Evolutionary conservation across 2,888 invertebrate genomes (phyloP).

Genomic region (Yponomeuta cagnagella): DNA sequence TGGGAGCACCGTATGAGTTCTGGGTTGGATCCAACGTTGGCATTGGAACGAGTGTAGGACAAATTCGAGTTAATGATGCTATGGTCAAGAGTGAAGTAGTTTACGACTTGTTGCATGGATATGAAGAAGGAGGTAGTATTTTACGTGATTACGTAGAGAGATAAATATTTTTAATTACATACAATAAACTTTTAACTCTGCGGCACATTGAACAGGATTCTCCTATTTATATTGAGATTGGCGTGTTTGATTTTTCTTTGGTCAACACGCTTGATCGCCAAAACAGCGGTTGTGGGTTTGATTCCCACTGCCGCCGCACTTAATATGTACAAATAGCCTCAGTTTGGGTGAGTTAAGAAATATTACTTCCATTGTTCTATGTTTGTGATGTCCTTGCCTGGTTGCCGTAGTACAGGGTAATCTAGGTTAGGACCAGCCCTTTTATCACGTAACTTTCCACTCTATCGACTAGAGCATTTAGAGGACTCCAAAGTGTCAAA

Average conservation of each 20-base stretch:
- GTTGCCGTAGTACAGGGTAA: no score
- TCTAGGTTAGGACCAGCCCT: no score
- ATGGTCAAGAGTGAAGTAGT: slow-evolving; percentile 80
- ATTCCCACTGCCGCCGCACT: no score
- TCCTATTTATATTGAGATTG: neutral
- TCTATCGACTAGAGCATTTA: no score
- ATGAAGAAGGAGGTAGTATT: slow-evolving; percentile 84
- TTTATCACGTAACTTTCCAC: no score
- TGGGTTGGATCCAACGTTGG: slow-evolving; percentile 93
- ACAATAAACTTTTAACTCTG: neutral
- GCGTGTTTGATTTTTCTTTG: slow-evolving; percentile 6
- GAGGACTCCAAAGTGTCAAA: no score
- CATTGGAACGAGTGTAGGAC: slow-evolving; percentile 90
- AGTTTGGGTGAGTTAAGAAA: neutral
- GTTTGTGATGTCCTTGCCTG: no score
- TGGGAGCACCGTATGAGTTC: slow-evolving; percentile 91
- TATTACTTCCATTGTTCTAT: no score
- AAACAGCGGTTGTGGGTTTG: no score
- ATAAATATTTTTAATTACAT: neutral
- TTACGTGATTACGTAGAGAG: neutral
- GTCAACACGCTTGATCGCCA: no score
- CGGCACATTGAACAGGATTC: no score
- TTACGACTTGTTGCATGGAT: slow-evolving; percentile 89
- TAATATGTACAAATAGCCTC: no score
- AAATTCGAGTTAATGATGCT: slow-evolving; percentile 85